Conservation (phyloP, 2,888 invertebrate genomes). For the Caenorhabditis doughertyi region DNA sequence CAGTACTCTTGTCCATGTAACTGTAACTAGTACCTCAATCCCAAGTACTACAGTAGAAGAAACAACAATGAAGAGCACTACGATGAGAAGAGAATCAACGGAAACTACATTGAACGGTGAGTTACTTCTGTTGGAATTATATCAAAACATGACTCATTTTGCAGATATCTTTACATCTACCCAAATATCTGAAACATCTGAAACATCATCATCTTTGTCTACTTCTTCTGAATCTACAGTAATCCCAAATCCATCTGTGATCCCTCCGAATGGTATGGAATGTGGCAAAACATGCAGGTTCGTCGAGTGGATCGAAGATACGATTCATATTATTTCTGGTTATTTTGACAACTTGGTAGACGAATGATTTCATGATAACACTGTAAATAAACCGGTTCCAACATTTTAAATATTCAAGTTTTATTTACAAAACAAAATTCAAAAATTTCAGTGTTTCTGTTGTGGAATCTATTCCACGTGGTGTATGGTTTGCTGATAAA, state of each 20-base stretch:
- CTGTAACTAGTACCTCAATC: conserved; percentile 32
- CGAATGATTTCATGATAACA: conserved; percentile 36
- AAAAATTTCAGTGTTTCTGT: conserved; percentile 57
- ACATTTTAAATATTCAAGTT: conserved; percentile 12
- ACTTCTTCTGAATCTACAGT: conserved; percentile 20
- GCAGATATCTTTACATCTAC: background rate
- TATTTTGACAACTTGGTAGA: conserved; percentile 56
- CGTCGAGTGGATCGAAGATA: conserved; percentile 62
- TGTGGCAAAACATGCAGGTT: conserved; percentile 66
- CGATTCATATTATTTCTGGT: conserved; percentile 44
- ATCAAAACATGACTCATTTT: background rate
- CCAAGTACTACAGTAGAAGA: conserved; percentile 5
- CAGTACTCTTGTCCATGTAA: conserved; percentile 29
- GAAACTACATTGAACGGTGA: background rate
- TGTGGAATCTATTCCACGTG: conserved; percentile 63
- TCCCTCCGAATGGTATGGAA: conserved; percentile 28
- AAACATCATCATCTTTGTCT: background rate
- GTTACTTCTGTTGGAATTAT: too few species aligned
- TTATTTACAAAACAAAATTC: background rate
- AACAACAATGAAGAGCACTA: background rate
- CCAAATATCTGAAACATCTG: background rate
- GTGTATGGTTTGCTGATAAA: conserved; percentile 44
- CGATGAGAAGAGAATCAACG: background rate
- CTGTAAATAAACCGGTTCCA: conserved; percentile 43
- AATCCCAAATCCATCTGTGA: conserved; percentile 10